Evolutionary conservation across 2,113 vertebrate genomes (phyloP).

Genomic region (human): DNA sequence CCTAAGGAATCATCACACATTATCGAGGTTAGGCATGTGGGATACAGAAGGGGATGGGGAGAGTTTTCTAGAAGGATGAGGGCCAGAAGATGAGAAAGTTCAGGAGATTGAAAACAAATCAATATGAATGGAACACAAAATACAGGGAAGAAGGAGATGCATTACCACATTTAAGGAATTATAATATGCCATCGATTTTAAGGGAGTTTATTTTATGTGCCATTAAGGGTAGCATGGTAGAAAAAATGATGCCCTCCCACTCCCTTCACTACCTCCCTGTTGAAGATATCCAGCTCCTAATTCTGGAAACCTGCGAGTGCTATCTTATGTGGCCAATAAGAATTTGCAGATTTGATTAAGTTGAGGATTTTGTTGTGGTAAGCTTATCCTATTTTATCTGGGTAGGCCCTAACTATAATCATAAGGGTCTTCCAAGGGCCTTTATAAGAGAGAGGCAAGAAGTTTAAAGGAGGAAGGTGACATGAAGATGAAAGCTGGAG

Average conservation of each 20-base stretch:
- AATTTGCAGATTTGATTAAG: neutral
- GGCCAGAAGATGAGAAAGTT: neutral
- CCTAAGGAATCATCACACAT: neutral
- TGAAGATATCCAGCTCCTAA: neutral
- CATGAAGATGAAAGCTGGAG: neutral
- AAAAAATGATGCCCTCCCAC: neutral
- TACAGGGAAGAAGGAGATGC: neutral
- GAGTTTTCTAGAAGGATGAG: neutral
- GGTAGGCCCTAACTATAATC: no score
- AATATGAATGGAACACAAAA: neutral
- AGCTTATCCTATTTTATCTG: neutral
- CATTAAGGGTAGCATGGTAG: neutral
- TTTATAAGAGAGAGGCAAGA: no score
- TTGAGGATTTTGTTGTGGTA: neutral
- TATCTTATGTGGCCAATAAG: neutral
- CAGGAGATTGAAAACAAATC: neutral
- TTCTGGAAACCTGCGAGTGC: neutral
- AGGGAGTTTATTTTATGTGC: neutral
- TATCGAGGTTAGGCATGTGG: fast-evolving
- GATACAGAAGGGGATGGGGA: neutral
- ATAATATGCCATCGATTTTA: neutral
- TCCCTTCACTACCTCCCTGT: fast-evolving
- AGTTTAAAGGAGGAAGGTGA: neutral
- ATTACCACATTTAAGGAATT: neutral
- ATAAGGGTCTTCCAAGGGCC: fast-evolving